Evolutionary conservation across 2,113 vertebrate species (phyloP).

Genomic region (Felis catus): F.catus_Fca126_mat1.0 CM031423.1:52511001-52511500

Average conservation of each 20-base stretch:
- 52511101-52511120: background rate
- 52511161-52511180: background rate
- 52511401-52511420: too few species aligned
- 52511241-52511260: background rate
- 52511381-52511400: background rate
- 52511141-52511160: background rate
- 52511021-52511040: background rate
- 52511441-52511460: too few species aligned
- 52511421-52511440: too few species aligned
- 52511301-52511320: background rate
- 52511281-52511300: background rate
- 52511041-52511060: background rate
- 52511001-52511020: background rate
- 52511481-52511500: too few species aligned
- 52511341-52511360: background rate
- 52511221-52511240: background rate
- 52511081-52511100: background rate
- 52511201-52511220: background rate
- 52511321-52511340: conserved; percentile 2
- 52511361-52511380: background rate
- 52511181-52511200: background rate
- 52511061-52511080: background rate
- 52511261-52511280: background rate
- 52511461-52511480: too few species aligned
- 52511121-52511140: background rate